These are phyloP conservation scores for Pithecia hirsuta DNA, from an alignment of 2,797 vertebrate genomes.

Conservation along the genomic window DNA sequence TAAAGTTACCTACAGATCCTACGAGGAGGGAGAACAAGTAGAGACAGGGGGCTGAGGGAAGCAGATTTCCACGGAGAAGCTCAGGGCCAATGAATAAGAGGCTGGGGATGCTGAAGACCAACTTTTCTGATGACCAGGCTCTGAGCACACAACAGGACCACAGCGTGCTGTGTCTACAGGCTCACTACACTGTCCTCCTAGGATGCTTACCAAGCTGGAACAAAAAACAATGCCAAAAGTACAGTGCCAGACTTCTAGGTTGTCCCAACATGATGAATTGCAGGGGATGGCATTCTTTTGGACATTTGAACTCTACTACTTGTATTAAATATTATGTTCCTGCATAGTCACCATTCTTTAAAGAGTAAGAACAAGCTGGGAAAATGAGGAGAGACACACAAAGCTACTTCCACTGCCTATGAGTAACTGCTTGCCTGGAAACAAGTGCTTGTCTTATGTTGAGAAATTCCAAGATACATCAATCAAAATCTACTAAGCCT, in stretches of 20 bases:
- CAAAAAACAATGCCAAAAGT: not conserved
- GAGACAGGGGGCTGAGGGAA: not conserved
- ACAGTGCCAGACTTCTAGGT: not conserved
- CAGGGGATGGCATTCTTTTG: not conserved
- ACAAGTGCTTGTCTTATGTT: not conserved
- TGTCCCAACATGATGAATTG: not conserved
- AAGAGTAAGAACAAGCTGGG: not conserved
- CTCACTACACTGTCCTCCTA: not conserved
- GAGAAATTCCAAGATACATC: not conserved
- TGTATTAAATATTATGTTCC: not conserved
- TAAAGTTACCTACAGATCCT: not conserved
- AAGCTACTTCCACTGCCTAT: not conserved
- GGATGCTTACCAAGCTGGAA: not conserved
- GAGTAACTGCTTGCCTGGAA: not conserved
- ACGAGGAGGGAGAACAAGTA: not conserved
- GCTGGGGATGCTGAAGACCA: not conserved
- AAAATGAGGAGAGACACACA: not conserved
- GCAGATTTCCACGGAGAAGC: not conserved
- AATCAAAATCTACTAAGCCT: not conserved
- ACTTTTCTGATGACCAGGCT: not conserved
- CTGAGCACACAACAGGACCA: not conserved
- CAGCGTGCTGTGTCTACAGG: not conserved
- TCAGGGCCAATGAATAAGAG: not conserved
- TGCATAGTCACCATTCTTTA: not conserved
- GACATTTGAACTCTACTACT: not conserved